Base-by-base conservation (phyloP, 1,140 invertebrate species). In the Himalopsyche phryganea region DNA sequence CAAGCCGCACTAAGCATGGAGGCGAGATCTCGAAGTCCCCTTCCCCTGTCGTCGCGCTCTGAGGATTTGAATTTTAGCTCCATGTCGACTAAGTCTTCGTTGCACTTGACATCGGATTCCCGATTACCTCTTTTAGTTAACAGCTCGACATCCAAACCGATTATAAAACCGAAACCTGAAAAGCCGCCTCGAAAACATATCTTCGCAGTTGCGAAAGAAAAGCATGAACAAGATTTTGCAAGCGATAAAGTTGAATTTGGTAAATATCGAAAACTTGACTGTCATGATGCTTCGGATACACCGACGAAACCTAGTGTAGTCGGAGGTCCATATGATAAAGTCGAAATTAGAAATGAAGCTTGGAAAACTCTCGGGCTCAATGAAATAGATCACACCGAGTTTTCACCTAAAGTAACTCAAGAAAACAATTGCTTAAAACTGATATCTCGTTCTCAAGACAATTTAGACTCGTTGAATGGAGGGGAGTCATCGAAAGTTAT, bases 311-410 rank as follows among this genome's bases (percentile, higher is more conserved):
- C 68, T 13, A 33, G 17, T 50, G 65, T 65, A 66, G 71, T 70
- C 18, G 66, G 69, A 38, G 69, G 80, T 70, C 73, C 82, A 42
- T 89, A 89, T 68, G 87, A 88, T 65, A 74, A 82, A 63, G 80
- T 89, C 1, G 83, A 86, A 74, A 78, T 85, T 19, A 72, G 84
- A 50, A 87, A 80, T 65, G 83, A 90, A 58, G 88, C 88, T 33
- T 90, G 88, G 88, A 84, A 82, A 68, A 89, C 87, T 1, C 76
- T 88, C 40, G 88, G 88, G 11, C 78, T 88, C n/a, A 83, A 85
- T 66, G 83, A 83, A 38, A 79, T 87, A 7, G 79, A 81, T 55
- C 87, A 89, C 65, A 82, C 79, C 4, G 85, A 78, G 52, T 77
- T 73, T 55, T 72, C 71, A 15, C 73, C 69, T 6, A 28, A 50